These are phyloP conservation scores for Microplitis mediator DNA, from an alignment of 1,140 invertebrate species.

Conservation along the genomic window DNA sequence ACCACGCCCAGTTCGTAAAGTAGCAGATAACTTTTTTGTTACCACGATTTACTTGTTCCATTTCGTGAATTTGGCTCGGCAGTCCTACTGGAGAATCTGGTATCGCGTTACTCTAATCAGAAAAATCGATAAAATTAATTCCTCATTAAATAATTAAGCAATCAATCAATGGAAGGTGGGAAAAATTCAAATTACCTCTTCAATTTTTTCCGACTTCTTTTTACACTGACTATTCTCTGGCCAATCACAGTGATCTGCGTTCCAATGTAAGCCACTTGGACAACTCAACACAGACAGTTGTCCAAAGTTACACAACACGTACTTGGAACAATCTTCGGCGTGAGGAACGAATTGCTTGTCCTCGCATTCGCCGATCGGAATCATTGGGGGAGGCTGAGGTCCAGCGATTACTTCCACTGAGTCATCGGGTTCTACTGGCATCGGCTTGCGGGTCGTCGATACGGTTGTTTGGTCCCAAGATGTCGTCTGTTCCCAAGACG, in stretches of 20 bases:
- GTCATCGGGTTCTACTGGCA: conserved; percentile 41
- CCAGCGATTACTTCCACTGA: conserved; percentile 47
- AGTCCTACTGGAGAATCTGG: background rate
- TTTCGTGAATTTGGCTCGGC: background rate
- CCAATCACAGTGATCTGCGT: conserved; percentile 79
- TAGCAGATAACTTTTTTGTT: conserved; percentile 71
- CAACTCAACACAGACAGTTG: conserved; percentile 70
- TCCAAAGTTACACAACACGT: conserved; percentile 80
- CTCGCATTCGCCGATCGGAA: conserved; percentile 60
- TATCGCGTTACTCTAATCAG: conserved; percentile 18
- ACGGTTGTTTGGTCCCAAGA: background rate
- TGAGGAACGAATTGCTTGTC: conserved; percentile 69
- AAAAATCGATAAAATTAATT: background rate
- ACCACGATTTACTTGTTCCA: background rate
- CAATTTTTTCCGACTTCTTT: background rate
- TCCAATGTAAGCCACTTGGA: conserved; percentile 76
- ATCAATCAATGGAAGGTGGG: too few relatives aligned
- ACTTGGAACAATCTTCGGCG: conserved; percentile 76
- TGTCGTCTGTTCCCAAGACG: conserved; percentile 19
- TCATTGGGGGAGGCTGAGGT: conserved; percentile 25
- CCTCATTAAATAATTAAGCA: too few relatives aligned
- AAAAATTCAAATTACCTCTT: conserved; percentile 18
- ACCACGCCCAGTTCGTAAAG: conserved; percentile 78
- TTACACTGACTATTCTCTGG: conserved; percentile 72
- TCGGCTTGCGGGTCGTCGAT: conserved; percentile 32